These are phyloP conservation scores for Pilophorus perplexus DNA, from an alignment of 2,888 invertebrate genomes.

Conservation along the genomic window DNA sequence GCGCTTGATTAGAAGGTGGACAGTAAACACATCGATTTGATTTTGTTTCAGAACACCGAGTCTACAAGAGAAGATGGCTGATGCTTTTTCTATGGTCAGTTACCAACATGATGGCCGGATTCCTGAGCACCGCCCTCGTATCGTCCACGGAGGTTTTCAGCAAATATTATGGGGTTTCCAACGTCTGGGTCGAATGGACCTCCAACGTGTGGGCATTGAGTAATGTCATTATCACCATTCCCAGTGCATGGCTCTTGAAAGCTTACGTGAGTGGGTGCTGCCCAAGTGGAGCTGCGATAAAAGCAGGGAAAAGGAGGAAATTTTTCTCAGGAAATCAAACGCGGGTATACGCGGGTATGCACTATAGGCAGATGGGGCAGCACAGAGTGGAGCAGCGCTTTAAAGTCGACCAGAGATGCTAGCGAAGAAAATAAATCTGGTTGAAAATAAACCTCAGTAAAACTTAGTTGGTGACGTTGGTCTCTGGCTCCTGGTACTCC, in stretches of 20 bases:
- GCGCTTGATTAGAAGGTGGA: too few species aligned
- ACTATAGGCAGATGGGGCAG: too few species aligned
- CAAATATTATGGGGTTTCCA: neutral
- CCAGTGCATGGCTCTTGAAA: constrained; percentile 3
- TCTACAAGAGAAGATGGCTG: constrained; percentile 16
- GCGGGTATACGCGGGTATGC: too few species aligned
- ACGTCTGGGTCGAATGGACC: constrained; percentile 16
- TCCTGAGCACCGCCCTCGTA: constrained; percentile 1
- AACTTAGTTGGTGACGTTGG: too few species aligned
- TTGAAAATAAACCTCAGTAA: too few species aligned
- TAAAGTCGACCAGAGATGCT: too few species aligned
- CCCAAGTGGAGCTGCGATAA: too few species aligned
- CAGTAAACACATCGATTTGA: neutral
- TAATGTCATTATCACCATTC: neutral
- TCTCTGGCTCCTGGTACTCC: too few species aligned
- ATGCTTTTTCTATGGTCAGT: constrained; percentile 4
- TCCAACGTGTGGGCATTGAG: constrained; percentile 7
- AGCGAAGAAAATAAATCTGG: too few species aligned
- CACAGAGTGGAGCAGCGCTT: too few species aligned
- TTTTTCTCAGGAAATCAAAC: too few species aligned
- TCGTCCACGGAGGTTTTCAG: constrained; percentile 5
- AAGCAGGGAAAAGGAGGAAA: too few species aligned
- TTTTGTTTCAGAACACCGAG: neutral
- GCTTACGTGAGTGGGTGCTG: constrained; percentile 17
- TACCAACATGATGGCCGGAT: neutral